These are phyloP conservation scores for Gymnoscopelus microlampas DNA, from an alignment of 2,797 vertebrate species.

Conservation along the genomic window DNA sequence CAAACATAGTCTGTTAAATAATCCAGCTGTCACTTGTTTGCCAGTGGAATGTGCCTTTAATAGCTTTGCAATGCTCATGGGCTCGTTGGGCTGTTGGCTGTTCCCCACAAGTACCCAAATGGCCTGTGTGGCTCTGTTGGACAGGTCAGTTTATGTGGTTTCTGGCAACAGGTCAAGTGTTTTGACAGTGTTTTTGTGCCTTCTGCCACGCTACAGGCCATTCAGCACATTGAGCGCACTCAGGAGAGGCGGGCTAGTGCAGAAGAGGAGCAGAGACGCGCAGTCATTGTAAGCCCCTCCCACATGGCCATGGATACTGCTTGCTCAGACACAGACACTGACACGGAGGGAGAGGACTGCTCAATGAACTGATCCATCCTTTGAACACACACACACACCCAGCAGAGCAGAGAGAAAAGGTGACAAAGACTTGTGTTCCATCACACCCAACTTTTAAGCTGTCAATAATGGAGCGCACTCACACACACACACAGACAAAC, in stretches of 20 bases:
- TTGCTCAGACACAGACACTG: constrained; percentile 92
- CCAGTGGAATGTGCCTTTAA: no score
- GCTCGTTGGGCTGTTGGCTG: no score
- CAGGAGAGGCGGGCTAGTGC: constrained; percentile 88
- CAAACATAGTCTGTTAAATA: no score
- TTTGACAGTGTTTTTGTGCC: background rate
- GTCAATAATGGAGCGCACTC: constrained; percentile 7
- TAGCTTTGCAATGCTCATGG: no score
- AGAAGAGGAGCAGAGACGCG: constrained; percentile 91
- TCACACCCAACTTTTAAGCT: constrained; percentile 2
- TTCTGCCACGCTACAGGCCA: constrained; percentile 81
- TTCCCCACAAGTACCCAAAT: no score
- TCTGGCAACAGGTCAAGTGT: no score
- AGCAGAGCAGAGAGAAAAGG: background rate
- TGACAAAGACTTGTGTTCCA: background rate
- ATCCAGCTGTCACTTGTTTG: no score
- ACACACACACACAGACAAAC: constrained; percentile 12
- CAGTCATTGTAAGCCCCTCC: constrained; percentile 90
- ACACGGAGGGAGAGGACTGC: constrained; percentile 90
- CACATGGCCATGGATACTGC: constrained; percentile 88
- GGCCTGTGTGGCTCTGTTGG: no score
- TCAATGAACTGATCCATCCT: constrained; percentile 86
- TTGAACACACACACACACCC: constrained; percentile 9
- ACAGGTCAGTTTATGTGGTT: no score
- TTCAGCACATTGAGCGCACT: constrained; percentile 98